Conservation (phyloP, 2,113 vertebrate species). For the Elephas maximus region DNA sequence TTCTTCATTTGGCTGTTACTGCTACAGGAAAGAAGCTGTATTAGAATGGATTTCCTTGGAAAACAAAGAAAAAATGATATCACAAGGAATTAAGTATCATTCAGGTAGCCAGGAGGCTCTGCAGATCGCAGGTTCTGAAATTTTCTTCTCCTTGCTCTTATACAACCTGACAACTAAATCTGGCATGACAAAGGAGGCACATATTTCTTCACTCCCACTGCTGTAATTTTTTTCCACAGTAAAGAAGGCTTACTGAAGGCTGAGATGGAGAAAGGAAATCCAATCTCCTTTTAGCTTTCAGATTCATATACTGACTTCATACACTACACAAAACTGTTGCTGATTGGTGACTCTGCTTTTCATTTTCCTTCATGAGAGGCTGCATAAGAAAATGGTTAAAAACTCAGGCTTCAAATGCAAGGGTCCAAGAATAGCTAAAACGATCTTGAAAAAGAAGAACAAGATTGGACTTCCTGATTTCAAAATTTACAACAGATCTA, state of each 20-base stretch:
- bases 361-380: neutral
- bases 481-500: neutral
- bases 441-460: conserved; percentile 7
- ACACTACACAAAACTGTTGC: neutral
- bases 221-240: neutral
- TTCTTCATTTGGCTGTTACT: conserved; percentile 91
- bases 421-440: neutral
- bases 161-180: neutral
- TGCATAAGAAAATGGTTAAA: conserved; percentile 2
- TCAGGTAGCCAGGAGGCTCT: neutral
- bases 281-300: neutral
- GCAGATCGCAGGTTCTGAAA: neutral
- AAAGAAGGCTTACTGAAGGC: neutral
- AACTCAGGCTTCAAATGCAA: neutral
- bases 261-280: neutral
- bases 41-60: conserved; percentile 1
- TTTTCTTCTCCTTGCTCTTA: conserved; percentile 10
- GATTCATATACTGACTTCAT: conserved; percentile 15
- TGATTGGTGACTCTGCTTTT: neutral
- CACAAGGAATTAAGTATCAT: neutral
- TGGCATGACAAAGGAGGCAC: neutral
- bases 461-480: neutral
- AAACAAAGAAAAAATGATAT: neutral
- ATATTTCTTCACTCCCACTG: neutral
- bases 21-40: conserved; percentile 72